These are phyloP conservation scores for Metopolophium dirhodum DNA, from an alignment of 1,140 invertebrate genomes.

Conservation along the genomic window DNA sequence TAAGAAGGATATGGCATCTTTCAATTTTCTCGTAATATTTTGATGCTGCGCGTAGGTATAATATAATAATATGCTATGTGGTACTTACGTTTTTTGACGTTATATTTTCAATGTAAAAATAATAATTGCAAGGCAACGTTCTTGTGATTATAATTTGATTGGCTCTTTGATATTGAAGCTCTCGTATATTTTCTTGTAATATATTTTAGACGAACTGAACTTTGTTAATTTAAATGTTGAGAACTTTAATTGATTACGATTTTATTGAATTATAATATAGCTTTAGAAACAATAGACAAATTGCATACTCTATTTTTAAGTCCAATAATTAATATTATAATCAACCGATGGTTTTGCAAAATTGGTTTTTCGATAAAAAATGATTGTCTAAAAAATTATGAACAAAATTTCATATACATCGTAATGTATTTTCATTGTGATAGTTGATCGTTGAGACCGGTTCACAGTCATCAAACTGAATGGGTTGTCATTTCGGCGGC, in stretches of 20 bases:
- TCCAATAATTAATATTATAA: too few relatives aligned
- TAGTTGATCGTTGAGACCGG: background rate
- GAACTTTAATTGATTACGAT: background rate
- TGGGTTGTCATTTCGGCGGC: background rate
- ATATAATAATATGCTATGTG: background rate
- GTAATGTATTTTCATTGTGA: background rate
- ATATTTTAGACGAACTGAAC: background rate
- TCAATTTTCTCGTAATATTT: conserved; percentile 3
- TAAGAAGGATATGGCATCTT: background rate
- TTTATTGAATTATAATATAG: background rate
- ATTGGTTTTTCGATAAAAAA: background rate
- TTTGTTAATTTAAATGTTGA: background rate
- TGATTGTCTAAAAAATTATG: too few relatives aligned
- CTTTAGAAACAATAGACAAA: background rate
- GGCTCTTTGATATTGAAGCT: background rate
- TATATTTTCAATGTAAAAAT: background rate
- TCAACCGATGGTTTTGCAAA: background rate
- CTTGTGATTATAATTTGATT: background rate
- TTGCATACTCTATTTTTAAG: background rate
- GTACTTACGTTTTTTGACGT: background rate
- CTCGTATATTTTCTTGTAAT: background rate
- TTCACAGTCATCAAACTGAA: background rate
- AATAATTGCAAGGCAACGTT: background rate
- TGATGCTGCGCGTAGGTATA: background rate
- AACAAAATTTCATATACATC: background rate